Evolutionary conservation across 1,140 invertebrate genomes (phyloP).

Genomic region (Neomicropteryx cornuta): DNA sequence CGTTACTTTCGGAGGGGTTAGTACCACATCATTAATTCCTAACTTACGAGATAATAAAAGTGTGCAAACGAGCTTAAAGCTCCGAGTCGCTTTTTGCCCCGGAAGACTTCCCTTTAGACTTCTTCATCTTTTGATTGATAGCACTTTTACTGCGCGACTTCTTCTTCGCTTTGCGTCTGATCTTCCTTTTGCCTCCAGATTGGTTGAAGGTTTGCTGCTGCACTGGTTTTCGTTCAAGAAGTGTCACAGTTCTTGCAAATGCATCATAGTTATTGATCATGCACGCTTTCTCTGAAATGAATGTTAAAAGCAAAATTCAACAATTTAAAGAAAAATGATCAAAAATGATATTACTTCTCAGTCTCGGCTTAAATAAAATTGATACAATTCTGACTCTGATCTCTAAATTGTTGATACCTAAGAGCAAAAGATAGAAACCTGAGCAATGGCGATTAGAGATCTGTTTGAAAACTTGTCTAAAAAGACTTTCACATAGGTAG

Average conservation of each 20-base stretch:
- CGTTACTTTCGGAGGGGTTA: not conserved
- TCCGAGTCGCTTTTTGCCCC: slow-evolving; percentile 37
- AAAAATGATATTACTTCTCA: slow-evolving; percentile 5
- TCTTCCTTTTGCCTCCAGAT: slow-evolving; percentile 19
- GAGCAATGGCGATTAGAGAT: not conserved
- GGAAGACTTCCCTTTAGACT: slow-evolving; percentile 15
- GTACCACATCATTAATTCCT: not conserved
- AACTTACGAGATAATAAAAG: not conserved
- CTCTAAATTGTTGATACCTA: not conserved
- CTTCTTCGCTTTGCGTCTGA: slow-evolving; percentile 21
- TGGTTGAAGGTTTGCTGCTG: slow-evolving; percentile 20
- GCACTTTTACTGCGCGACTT: slow-evolving; percentile 35
- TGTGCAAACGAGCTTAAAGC: slow-evolving; percentile 15
- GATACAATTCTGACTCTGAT: not conserved
- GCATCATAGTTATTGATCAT: slow-evolving; percentile 37
- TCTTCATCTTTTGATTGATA: slow-evolving; percentile 12
- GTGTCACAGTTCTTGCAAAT: slow-evolving; percentile 31
- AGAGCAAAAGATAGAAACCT: not conserved
- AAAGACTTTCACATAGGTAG: no score
- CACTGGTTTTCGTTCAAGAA: slow-evolving; percentile 27
- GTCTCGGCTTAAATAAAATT: not conserved
- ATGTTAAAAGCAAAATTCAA: not conserved
- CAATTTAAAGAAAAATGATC: not conserved
- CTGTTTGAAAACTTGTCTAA: not conserved
- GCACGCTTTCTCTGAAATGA: slow-evolving; percentile 33